Evolutionary conservation across 2,113 vertebrate species (phyloP), one percentile per base, ranked within the genome.

Genomic region (Perccottus glenii): DNA sequence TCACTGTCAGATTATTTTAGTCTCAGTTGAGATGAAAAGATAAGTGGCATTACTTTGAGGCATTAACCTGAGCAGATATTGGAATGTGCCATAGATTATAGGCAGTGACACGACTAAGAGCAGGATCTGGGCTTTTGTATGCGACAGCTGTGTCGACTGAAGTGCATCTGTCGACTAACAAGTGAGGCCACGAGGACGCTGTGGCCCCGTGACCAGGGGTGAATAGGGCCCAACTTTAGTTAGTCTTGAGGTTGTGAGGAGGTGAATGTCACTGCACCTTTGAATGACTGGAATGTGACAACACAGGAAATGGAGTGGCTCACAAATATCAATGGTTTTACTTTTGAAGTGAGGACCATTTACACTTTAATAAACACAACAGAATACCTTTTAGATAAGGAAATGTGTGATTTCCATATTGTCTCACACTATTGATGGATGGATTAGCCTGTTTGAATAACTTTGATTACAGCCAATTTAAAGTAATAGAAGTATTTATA

Each of bases 91-190:
- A 70, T 42, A 70, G 76, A 84, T 90, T 85, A 87, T 64, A 36
- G 11, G 78, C 57, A 64, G 69, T 82, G 85, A 85, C 76, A 82
- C 47, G 84, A 60, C 78, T 80, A 61, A 75, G 81, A 81, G 65
- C 19, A 10, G 71, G 66, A 62, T 77, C 80, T 27, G 49, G 70
- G 72, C 50, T 72, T 82, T 72, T 67, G 74, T 45, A 11, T 12
- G 1, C n/a, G 66, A 86, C 92, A 92, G 90, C 89, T 92, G 91
- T 85, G 73, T 49, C 11, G 66, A 64, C 83, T 86, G 50, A 79
- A 83, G 70, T 71, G 82, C 93, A 93, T 91, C 92, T 93, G 90
- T 89, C 73, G 50, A 81, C 79, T 85, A 91, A 92, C 89, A 92
- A 92, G 87, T 36, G 9, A 57, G 55, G 71, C 55, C 75, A 90